Percentiles rank a stretch among this genome's conserved stretches.
Evolutionary conservation across 2,113 vertebrate species (phyloP).

Genomic region (Malurus elegans): DNA sequence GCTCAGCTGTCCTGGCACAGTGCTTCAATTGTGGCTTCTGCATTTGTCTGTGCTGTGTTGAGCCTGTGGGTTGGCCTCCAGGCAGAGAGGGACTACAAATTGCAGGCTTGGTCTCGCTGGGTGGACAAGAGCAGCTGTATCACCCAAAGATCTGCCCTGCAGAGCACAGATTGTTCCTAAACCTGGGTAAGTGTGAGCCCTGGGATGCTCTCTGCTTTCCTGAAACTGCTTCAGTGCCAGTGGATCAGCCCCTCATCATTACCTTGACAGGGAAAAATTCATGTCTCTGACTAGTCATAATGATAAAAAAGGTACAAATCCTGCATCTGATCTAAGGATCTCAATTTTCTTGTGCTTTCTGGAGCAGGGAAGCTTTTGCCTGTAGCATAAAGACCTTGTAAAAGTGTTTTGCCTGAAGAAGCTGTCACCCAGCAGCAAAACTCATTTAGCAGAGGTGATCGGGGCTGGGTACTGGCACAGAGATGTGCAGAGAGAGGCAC

Average conservation of each 20-base stretch:
- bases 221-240: neutral
- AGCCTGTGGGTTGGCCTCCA: neutral
- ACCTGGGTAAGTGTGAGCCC: neutral
- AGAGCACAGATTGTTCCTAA: neutral
- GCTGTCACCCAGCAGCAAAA: neutral
- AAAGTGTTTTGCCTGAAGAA: neutral
- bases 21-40: neutral
- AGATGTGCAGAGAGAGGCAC: neutral
- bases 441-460: neutral
- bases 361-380: neutral
- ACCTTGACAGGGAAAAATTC: neutral
- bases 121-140: neutral
- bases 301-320: neutral
- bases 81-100: neutral
- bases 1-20: neutral
- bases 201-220: neutral
- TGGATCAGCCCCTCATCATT: neutral
- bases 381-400: neutral
- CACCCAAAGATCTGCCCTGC: neutral
- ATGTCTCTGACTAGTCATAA: neutral
- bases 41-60: fast-evolving
- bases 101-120: neutral
- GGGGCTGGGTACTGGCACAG: neutral
- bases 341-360: neutral
- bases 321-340: neutral